A percentile compares a stretch with the other conserved stretches of the same genome.
Evolutionary conservation across 2,888 invertebrate genomes (phyloP).

Genomic region (Balanococcus diminutus): DNA sequence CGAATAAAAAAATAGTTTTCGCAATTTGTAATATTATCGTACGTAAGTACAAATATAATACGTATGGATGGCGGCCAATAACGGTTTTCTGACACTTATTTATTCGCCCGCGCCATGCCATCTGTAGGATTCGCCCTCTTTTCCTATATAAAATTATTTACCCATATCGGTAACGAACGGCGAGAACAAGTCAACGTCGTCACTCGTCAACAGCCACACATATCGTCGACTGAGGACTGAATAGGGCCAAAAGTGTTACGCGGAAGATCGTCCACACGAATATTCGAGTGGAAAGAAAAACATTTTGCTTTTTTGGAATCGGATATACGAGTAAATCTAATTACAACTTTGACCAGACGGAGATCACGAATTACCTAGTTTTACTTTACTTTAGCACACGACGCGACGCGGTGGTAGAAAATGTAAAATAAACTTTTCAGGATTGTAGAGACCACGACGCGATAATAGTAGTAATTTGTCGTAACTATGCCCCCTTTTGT

Average conservation of each 20-base stretch:
- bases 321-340: constrained; percentile 3
- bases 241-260: background rate
- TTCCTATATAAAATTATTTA: background rate
- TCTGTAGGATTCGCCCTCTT: constrained; percentile 38
- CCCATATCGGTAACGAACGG: constrained; percentile 9
- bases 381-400: background rate
- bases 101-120: constrained; percentile 18
- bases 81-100: constrained; percentile 31
- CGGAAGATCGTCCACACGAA: background rate
- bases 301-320: background rate
- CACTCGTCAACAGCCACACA: too few species aligned
- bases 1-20: background rate
- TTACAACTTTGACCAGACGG: background rate
- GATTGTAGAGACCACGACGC: background rate
- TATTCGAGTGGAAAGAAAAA: background rate
- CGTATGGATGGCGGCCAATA: constrained; percentile 2
- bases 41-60: background rate
- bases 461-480: background rate
- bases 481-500: background rate
- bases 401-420: too few species aligned
- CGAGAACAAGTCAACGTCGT: background rate
- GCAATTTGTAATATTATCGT: background rate
- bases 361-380: constrained; percentile 28
- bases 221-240: background rate
- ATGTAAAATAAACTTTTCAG: background rate